Percentiles rank a stretch among this genome's conserved stretches.
Evolutionary conservation across 2,113 vertebrate species (phyloP).

Genomic region (Sceloporus undulatus): DNA sequence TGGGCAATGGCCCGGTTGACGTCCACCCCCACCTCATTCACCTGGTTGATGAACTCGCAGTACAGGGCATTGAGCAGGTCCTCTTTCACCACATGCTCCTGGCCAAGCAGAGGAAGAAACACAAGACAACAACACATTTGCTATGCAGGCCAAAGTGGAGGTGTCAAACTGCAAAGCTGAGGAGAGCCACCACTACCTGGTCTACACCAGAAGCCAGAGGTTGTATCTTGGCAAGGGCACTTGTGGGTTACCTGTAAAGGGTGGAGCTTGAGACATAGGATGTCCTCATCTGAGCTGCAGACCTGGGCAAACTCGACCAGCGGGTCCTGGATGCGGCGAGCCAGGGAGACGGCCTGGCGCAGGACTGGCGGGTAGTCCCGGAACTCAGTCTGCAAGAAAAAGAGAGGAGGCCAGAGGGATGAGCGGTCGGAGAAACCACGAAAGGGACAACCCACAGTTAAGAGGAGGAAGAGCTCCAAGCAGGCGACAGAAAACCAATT

Average conservation of each 20-base stretch:
- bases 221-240: too few species aligned
- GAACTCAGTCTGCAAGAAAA: constrained; percentile 82
- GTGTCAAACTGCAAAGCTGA: too few species aligned
- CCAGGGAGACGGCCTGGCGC: constrained; percentile 94
- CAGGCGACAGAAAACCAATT: not conserved
- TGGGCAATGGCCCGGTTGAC: constrained; percentile 96
- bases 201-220: too few species aligned
- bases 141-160: too few species aligned
- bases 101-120: constrained; percentile 29
- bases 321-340: constrained; percentile 96
- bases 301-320: constrained; percentile 97
- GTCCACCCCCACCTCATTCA: constrained; percentile 98
- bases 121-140: too few species aligned
- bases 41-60: constrained; percentile 97
- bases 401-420: not conserved
- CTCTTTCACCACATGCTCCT: constrained; percentile 98
- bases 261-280: constrained; percentile 96
- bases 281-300: constrained; percentile 96
- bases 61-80: constrained; percentile 92
- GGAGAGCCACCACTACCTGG: too few species aligned
- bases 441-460: not conserved
- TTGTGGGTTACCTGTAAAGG: constrained; percentile 88
- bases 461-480: not conserved
- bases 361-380: constrained; percentile 95
- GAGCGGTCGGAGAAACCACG: not conserved